phyloP scores from a whole-genome alignment of 1,140 invertebrate genomes.

The Linepithema humile region DNA sequence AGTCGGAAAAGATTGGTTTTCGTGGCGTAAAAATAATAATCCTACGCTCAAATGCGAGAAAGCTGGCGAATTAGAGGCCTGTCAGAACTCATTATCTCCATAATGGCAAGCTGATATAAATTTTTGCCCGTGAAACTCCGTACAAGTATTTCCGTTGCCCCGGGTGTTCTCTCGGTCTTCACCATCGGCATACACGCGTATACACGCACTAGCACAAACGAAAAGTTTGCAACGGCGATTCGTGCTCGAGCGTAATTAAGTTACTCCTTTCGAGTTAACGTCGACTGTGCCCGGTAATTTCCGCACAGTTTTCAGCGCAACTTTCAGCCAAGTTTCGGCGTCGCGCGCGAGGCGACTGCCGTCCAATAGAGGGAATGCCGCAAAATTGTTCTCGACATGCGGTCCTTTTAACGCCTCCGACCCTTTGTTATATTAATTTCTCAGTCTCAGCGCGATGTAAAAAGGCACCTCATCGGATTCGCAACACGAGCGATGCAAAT shows the following conservation, averaged over 20 bases:
- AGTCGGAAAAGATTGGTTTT: too few species aligned
- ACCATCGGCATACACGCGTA: not conserved
- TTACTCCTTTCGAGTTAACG: slow-evolving; percentile 69
- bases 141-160: slow-evolving; percentile 33
- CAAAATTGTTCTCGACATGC: slow-evolving; percentile 47
- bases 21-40: not conserved
- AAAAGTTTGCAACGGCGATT: slow-evolving; percentile 54
- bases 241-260: slow-evolving; percentile 70
- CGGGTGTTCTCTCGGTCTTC: not conserved
- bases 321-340: slow-evolving; percentile 51
- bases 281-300: slow-evolving; percentile 60
- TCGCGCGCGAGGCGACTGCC: slow-evolving; percentile 28
- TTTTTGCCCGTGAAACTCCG: slow-evolving; percentile 36
- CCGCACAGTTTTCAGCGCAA: slow-evolving; percentile 62
- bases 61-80: slow-evolving; percentile 16
- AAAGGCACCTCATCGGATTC: slow-evolving; percentile 8
- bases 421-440: slow-evolving; percentile 60
- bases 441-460: slow-evolving; percentile 52
- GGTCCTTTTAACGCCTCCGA: slow-evolving; percentile 31
- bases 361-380: slow-evolving; percentile 30
- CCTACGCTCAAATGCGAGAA: not conserved
- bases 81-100: slow-evolving; percentile 32
- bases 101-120: slow-evolving; percentile 31
- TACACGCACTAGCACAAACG: slow-evolving; percentile 2
- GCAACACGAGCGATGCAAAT: not conserved